phyloP scores from a whole-genome alignment of 2,888 invertebrate genomes.

The Caenorhabditis sp. region DNA sequence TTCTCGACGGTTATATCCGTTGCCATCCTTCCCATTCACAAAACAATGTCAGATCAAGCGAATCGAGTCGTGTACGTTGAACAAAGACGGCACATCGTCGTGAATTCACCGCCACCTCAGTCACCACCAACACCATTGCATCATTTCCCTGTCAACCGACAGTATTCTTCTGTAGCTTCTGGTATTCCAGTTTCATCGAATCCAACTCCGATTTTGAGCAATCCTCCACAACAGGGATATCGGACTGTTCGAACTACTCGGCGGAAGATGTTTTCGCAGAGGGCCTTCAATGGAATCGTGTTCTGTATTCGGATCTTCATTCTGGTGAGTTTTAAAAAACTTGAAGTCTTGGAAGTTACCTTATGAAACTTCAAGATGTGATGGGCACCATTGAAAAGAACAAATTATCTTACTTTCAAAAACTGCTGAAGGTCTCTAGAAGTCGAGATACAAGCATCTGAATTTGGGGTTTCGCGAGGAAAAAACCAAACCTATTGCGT shows the following conservation, averaged over 20 bases:
- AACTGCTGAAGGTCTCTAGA: no score
- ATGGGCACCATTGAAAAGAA: no score
- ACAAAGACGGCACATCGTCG: conserved; percentile 59
- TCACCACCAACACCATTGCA: conserved; percentile 30
- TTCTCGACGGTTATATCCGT: conserved; percentile 57
- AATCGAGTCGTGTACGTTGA: conserved; percentile 66
- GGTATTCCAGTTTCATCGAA: neutral
- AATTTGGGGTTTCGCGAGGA: no score
- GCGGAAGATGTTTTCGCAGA: conserved; percentile 72
- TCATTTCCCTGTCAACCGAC: conserved; percentile 39
- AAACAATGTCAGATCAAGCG: conserved; percentile 62
- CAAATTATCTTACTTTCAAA: no score
- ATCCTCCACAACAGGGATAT: conserved; percentile 6
- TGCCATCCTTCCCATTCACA: neutral
- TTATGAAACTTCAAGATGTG: no score
- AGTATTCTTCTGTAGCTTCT: conserved; percentile 11
- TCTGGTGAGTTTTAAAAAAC: no score
- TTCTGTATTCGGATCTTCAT: conserved; percentile 80
- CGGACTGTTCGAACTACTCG: neutral
- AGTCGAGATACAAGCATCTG: no score
- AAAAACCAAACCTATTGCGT: no score
- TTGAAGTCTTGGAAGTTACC: no score
- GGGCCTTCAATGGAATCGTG: conserved; percentile 76
- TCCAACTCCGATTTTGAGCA: conserved; percentile 12
- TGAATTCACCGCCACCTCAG: conserved; percentile 27